phyloP scores from a whole-genome alignment of 2,888 invertebrate genomes.

The Sinohyriopsis cumingii region DNA sequence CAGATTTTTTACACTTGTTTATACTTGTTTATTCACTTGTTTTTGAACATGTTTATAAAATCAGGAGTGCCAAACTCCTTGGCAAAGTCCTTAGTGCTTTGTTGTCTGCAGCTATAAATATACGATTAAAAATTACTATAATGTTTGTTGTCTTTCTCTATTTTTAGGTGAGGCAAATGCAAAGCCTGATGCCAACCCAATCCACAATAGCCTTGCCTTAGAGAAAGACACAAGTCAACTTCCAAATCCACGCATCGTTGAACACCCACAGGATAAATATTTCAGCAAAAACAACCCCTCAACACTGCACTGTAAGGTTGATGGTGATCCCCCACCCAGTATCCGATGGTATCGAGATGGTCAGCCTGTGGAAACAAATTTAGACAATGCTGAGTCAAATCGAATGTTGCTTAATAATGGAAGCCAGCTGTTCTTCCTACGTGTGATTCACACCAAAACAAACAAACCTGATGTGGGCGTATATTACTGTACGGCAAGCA shows the following conservation, averaged over 20 bases:
- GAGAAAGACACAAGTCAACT: too few relatives aligned
- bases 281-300: constrained; percentile 97
- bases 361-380: constrained; percentile 78
- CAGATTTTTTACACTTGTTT: too few relatives aligned
- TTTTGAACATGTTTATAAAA: too few relatives aligned
- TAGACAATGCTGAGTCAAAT: constrained; percentile 83
- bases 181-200: too few relatives aligned
- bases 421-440: constrained; percentile 89
- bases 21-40: too few relatives aligned
- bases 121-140: too few relatives aligned
- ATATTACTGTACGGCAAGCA: constrained; percentile 95
- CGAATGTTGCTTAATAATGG: constrained; percentile 88
- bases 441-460: constrained; percentile 92
- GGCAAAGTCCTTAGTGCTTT: too few relatives aligned
- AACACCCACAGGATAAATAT: constrained; percentile 96
- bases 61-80: too few relatives aligned
- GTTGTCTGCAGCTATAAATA: too few relatives aligned
- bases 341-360: constrained; percentile 97
- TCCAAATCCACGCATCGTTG: constrained; percentile 88
- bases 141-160: too few relatives aligned
- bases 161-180: too few relatives aligned
- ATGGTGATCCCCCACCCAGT: constrained; percentile 83
- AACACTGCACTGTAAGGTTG: constrained; percentile 97
- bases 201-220: too few relatives aligned
- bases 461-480: constrained; percentile 85